Evolutionary conservation across 2,888 invertebrate species (phyloP), one percentile per base, ranked within the genome.

Genomic region (Idaea aversata): DNA sequence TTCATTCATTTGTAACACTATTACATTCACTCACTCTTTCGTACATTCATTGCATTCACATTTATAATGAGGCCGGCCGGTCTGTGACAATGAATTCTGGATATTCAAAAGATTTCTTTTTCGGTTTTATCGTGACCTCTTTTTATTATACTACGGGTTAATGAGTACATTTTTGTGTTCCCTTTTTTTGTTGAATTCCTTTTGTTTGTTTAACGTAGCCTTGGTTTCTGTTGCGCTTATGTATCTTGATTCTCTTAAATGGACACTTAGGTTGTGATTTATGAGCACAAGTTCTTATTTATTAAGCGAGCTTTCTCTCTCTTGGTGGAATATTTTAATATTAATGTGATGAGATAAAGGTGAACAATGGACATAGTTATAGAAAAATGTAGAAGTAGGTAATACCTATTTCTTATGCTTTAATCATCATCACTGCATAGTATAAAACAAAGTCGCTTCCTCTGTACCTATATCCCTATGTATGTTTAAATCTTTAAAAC

Each of bases 11-110:
- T 72, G 69, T 71, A n/a, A 74, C 71, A 70, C 64, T 70, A 67
- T 65, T 57, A 69, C 71, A 65, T 65, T 67, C 64, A 65, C 62
- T 65, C 64, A 16, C 60, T 63, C 62, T 64, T 67, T 66, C 66
- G 62, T 65, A 63, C 63, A 62, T 68, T 64, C 68, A 59, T 57
- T 63, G 47, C 63, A 35, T 63, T 63, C 63, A 63, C 34, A 16
- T 34, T 60, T 47, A 47, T 47, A 47, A 47, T 47, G 47, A 47
- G 47, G 13, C 47, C 47, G 47, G 7, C 7, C 47, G 47, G 47
- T 7, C 47, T 3, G 13, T 68, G 66, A 72, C 70, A 73, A 72
- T 72, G 67, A 73, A 71, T 69, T 73, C 72, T 70, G 72, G 70
- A 63, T 65, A 59, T 73, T 70, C 63, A 65, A 72, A 70, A 70